Base-by-base conservation (phyloP, 2,113 vertebrate genomes). In the Bothrops jararaca region DNA sequence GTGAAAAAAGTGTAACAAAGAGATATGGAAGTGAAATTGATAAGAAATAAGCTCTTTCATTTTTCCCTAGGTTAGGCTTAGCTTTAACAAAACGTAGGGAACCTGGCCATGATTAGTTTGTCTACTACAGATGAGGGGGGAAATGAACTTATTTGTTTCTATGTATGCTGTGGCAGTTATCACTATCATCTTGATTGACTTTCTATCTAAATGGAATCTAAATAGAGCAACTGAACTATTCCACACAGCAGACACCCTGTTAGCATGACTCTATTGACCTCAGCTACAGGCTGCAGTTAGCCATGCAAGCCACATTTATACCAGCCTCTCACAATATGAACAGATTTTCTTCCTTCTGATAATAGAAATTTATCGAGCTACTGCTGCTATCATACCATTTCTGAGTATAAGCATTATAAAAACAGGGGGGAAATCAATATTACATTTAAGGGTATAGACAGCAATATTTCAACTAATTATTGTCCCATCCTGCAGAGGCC, bases 131-230 rank as follows among this genome's bases (percentile, higher is more conserved):
- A 45, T 10, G 56, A n/a, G 6, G 2, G 56, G 3, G 20, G 5
- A 89, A 15, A 9, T 57, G 80, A 69, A 92, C 93, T 48, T 92
- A 74, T 58, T 1, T 0, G 15, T 20, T 12, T n/a, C 64, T 29
- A 39, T 86, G 29, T 85, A 53, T 85, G n/a, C 87, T 34, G 34
- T 85, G 42, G 24, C 64, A 94, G 94, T 74, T 50, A 42, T 64
- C 56, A 52, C 26, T 80, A 26, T 20, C 42, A 74, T 24, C 69
- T 91, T 85, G 69, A 69, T 80, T 74, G 53, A 26, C 23, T 92
- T 69, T 1, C 64, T 94, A 64, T 90, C 91, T 94, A 92, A 95
- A 86, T 85, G 64, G 56, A 93, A 92, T 89, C 90, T 94, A 93
- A 92, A 90, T 54, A 20, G 24, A 94, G 90, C 10, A 94, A 89